Percentiles rank a stretch among this genome's conserved stretches.
Evolutionary conservation across 2,888 invertebrate genomes (phyloP).

Genomic region (Margaritifera margaritifera): DNA sequence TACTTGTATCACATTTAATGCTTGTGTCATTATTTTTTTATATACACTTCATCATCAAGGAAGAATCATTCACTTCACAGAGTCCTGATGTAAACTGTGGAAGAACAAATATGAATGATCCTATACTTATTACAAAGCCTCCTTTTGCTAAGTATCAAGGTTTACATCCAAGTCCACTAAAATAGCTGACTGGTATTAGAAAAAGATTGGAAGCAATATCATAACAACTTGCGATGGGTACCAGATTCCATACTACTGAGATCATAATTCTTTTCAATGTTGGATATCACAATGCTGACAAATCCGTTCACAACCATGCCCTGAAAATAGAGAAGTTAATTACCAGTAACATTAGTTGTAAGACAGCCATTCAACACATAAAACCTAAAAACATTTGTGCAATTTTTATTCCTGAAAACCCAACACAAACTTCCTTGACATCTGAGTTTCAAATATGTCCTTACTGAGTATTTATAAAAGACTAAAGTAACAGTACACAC

Average conservation of each 20-base stretch:
- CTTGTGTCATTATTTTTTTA: slow-evolving; percentile 27
- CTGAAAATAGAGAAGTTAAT: slow-evolving; percentile 53
- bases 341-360: background rate
- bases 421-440: no score
- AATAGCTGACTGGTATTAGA: slow-evolving; percentile 88
- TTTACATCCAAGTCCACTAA: slow-evolving; percentile 79
- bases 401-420: no score
- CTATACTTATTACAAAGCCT: slow-evolving; percentile 77
- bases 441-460: no score
- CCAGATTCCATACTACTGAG: slow-evolving; percentile 87
- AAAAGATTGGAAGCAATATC: slow-evolving; percentile 89
- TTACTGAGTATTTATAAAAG: no score
- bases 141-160: slow-evolving; percentile 82
- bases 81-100: slow-evolving; percentile 86
- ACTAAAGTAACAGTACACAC: no score
- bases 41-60: slow-evolving; percentile 34
- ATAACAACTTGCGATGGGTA: slow-evolving; percentile 86
- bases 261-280: slow-evolving; percentile 89
- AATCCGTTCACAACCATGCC: slow-evolving; percentile 92
- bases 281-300: slow-evolving; percentile 89
- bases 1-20: slow-evolving; percentile 20
- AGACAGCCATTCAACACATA: background rate
- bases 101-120: slow-evolving; percentile 83
- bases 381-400: no score
- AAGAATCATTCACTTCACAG: slow-evolving; percentile 73